These are phyloP conservation scores for Glaucopsyche alexis DNA, from an alignment of 2,888 invertebrate species.

Conservation along the genomic window DNA sequence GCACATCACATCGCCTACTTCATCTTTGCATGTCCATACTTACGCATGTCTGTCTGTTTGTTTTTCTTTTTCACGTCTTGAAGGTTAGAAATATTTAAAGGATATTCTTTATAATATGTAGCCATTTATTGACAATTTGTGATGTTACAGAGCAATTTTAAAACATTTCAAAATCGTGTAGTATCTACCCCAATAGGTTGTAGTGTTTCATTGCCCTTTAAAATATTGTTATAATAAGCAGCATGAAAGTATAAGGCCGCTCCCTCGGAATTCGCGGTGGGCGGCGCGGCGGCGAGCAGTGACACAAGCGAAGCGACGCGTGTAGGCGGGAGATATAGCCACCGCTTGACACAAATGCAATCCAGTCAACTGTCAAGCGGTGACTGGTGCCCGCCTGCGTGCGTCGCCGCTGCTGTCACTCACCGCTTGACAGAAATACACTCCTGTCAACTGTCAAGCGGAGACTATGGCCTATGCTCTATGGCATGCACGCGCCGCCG, in stretches of 20 bases:
- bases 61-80: background rate
- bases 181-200: background rate
- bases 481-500: too few relatives aligned
- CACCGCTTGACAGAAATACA: too few relatives aligned
- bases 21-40: constrained; percentile 8
- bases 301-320: too few relatives aligned
- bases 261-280: too few relatives aligned
- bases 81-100: background rate
- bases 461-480: too few relatives aligned
- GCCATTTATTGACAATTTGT: background rate
- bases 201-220: background rate
- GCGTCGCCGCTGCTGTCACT: too few relatives aligned
- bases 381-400: too few relatives aligned
- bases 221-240: background rate
- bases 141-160: background rate
- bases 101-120: background rate
- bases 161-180: background rate
- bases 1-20: constrained; percentile 12
- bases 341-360: too few relatives aligned
- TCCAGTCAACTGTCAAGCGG: too few relatives aligned
- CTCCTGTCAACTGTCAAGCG: too few relatives aligned
- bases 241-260: background rate
- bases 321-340: too few relatives aligned
- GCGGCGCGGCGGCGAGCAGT: too few relatives aligned
- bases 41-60: background rate